Conservation (phyloP, 2,113 vertebrate species). For the Cyphomyrus plagiostoma region DNA sequence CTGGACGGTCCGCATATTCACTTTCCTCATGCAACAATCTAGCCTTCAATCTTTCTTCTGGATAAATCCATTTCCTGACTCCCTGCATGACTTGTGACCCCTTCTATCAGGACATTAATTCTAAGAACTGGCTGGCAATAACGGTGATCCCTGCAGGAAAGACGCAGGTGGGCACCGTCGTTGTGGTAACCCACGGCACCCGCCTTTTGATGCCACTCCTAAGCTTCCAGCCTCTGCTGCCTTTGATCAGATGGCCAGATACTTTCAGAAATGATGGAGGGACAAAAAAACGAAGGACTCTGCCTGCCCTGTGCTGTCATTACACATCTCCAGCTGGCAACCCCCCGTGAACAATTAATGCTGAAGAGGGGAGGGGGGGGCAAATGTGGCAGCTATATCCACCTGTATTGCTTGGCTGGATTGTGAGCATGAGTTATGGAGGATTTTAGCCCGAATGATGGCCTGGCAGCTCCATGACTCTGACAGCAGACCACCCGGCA, state of each 20-base stretch:
- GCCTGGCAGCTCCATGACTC: not conserved
- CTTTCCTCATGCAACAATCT: not conserved
- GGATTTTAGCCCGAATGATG: not conserved
- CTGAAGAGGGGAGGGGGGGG: not conserved
- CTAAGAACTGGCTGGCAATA: not conserved
- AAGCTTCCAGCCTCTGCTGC: not conserved
- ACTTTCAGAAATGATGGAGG: not conserved
- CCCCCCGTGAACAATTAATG: not conserved
- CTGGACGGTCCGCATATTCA: not conserved
- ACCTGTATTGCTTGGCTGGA: not conserved
- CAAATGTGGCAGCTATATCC: not conserved
- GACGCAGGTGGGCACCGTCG: not conserved
- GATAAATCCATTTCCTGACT: not conserved
- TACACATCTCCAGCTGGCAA: constrained; percentile 1
- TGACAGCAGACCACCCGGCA: not conserved
- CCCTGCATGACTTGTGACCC: not conserved
- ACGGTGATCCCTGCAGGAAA: not conserved
- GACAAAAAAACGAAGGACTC: not conserved
- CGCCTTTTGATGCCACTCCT: not conserved
- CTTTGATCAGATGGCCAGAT: not conserved
- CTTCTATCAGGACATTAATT: not conserved
- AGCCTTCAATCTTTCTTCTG: not conserved
- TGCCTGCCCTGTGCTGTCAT: not conserved
- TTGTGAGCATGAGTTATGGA: not conserved
- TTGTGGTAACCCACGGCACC: not conserved